These are phyloP conservation scores for Formica aserva DNA, from an alignment of 2,888 invertebrate genomes.

Conservation along the genomic window DNA sequence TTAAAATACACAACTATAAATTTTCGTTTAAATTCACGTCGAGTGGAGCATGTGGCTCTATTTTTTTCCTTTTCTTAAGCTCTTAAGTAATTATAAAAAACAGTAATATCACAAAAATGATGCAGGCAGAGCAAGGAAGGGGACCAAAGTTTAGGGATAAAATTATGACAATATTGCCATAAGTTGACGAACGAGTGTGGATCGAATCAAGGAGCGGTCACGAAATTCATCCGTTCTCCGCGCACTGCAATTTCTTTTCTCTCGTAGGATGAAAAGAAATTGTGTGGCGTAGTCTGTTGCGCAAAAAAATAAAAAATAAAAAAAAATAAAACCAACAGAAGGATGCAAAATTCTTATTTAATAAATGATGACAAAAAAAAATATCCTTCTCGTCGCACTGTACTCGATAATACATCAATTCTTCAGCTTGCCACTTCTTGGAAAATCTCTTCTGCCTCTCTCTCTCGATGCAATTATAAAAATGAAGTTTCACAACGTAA, in stretches of 20 bases:
- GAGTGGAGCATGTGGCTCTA: slow-evolving; percentile 72
- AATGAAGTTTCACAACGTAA: slow-evolving; percentile 8
- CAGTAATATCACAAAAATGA: slow-evolving; percentile 85
- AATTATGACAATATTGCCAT: slow-evolving; percentile 61
- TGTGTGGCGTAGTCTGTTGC: not conserved
- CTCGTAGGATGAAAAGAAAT: slow-evolving; percentile 45
- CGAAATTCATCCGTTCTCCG: slow-evolving; percentile 66
- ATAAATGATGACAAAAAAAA: slow-evolving; percentile 55
- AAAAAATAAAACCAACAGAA: slow-evolving; percentile 23
- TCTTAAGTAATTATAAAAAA: slow-evolving; percentile 83
- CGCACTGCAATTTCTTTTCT: slow-evolving; percentile 45
- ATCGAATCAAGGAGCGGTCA: slow-evolving; percentile 78
- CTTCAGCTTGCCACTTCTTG: not conserved
- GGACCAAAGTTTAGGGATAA: slow-evolving; percentile 78
- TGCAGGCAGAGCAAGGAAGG: slow-evolving; percentile 83
- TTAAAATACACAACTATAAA: not conserved
- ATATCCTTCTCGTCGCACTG: slow-evolving; percentile 47
- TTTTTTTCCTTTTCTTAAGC: slow-evolving; percentile 67
- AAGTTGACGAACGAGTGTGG: slow-evolving; percentile 68
- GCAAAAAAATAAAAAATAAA: slow-evolving; percentile 45
- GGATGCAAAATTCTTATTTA: slow-evolving; percentile 46
- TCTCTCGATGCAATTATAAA: not conserved
- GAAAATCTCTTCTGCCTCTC: not conserved
- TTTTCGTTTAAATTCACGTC: slow-evolving; percentile 56
- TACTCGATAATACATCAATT: slow-evolving; percentile 37